Evolutionary conservation across 2,113 vertebrate genomes (phyloP).

Genomic region (Asarcornis scutulata): DNA sequence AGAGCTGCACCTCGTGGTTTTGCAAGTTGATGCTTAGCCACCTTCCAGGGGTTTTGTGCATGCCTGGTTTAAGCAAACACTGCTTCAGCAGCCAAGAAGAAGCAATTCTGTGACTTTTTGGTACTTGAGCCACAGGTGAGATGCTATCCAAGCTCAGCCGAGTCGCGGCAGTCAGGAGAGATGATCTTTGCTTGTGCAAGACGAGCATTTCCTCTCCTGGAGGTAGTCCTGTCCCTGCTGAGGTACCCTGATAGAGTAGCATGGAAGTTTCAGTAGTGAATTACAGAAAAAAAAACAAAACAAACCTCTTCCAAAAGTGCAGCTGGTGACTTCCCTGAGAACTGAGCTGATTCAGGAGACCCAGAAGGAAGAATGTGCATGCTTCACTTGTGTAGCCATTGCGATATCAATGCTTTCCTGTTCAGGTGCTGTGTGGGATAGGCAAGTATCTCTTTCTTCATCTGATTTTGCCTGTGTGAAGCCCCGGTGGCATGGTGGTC

Average conservation of each 20-base stretch:
- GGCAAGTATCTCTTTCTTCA: accelerated
- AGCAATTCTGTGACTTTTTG: background rate
- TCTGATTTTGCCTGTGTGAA: background rate
- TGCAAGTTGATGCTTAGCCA: background rate
- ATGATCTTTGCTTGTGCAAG: background rate
- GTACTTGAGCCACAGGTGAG: background rate
- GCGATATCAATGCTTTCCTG: background rate
- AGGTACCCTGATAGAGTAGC: background rate
- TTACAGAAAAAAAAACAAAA: background rate
- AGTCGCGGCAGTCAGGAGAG: background rate
- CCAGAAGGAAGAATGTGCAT: background rate
- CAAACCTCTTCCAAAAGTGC: background rate
- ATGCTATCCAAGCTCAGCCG: background rate
- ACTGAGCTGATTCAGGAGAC: background rate
- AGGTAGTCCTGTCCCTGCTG: accelerated
- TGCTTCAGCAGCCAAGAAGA: background rate
- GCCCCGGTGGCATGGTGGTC: accelerated
- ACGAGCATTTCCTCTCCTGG: background rate
- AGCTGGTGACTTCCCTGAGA: background rate
- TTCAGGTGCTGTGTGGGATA: accelerated
- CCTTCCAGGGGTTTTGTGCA: background rate
- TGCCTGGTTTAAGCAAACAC: background rate
- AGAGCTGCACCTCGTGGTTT: background rate
- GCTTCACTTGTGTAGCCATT: background rate
- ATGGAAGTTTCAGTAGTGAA: background rate